A percentile compares a stretch with the other conserved stretches of the same genome.
Conservation (phyloP, 1,140 invertebrate genomes). For the Propsilocerus akamusi region DNA sequence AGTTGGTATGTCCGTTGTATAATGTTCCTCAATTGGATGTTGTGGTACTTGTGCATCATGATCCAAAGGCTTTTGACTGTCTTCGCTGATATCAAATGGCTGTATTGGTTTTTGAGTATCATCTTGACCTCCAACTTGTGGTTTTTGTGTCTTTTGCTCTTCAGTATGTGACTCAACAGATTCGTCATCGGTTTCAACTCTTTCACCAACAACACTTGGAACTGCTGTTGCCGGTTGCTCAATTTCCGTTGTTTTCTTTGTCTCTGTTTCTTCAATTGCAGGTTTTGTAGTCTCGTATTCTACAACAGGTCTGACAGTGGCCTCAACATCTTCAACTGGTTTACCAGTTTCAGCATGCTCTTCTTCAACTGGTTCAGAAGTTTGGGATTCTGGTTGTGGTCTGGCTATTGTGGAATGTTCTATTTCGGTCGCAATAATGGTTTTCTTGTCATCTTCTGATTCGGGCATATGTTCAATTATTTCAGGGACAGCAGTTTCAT, state of each 20-base stretch:
- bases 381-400: no score
- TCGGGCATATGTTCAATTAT: no score
- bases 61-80: neutral
- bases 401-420: no score
- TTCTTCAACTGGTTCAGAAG: no score
- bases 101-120: neutral
- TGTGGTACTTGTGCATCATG: neutral
- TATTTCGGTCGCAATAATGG: neutral
- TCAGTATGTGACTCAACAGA: neutral
- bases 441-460: neutral
- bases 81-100: neutral
- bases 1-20: conserved; percentile 12
- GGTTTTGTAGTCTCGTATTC: neutral
- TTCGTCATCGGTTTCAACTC: neutral
- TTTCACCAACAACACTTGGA: neutral
- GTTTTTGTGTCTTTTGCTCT: conserved; percentile 6
- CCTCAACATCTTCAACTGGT: neutral
- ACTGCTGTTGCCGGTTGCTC: neutral
- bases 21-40: conserved; percentile 6
- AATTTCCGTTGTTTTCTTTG: no score
- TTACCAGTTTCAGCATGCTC: conserved; percentile 1
- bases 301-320: no score
- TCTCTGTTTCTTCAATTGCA: neutral
- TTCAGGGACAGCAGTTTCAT: neutral
- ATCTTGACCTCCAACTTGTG: neutral